Percentiles rank a stretch among this genome's conserved stretches.
Evolutionary conservation across 2,113 vertebrate species (phyloP).

Genomic region (Plecturocebus donacophilus): DNA sequence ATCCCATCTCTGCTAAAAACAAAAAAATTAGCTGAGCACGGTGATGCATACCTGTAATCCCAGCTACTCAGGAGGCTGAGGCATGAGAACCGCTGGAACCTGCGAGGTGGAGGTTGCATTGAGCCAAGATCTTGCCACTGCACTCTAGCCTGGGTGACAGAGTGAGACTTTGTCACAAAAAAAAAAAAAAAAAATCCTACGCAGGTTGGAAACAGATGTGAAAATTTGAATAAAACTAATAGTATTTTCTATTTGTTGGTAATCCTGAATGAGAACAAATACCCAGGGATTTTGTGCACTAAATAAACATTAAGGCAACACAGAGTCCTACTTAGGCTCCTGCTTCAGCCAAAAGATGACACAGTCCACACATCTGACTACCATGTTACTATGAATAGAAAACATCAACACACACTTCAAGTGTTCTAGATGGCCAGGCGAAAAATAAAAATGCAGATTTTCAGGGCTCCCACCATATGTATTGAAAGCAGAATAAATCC

Average conservation of each 20-base stretch:
- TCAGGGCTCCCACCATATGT: background rate
- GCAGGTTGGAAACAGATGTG: background rate
- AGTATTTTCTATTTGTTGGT: background rate
- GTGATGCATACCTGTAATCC: no score
- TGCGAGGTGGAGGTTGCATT: no score
- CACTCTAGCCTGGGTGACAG: no score
- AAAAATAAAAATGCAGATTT: background rate
- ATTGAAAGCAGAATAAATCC: background rate
- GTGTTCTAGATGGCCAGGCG: background rate
- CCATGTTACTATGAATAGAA: background rate
- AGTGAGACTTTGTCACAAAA: no score
- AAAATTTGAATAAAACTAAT: background rate
- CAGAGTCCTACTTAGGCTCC: background rate
- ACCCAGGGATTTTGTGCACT: background rate
- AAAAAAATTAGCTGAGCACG: no score
- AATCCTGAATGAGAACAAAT: background rate
- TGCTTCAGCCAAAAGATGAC: background rate
- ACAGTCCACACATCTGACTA: background rate
- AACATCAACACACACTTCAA: accelerated
- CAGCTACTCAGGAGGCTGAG: no score
- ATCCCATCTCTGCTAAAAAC: no score
- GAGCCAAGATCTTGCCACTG: no score
- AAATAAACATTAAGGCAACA: background rate
- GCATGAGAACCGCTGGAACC: no score
- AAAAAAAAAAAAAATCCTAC: background rate